Percentiles rank a stretch among this genome's conserved stretches.
phyloP scores from a whole-genome alignment of 2,888 invertebrate species.

The Anorthoa munda region DNA sequence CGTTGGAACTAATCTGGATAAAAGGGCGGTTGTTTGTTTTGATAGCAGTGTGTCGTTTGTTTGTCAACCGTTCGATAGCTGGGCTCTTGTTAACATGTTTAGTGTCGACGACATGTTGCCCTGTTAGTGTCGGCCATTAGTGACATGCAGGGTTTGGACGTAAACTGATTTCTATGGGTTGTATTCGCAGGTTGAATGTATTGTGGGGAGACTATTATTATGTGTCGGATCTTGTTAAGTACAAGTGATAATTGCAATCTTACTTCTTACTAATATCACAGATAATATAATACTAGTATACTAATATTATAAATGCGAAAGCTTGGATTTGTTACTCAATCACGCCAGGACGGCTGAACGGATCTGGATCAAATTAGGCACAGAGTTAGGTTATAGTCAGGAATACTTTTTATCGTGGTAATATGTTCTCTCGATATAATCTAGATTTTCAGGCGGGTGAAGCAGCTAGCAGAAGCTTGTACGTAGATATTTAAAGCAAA shows the following conservation, averaged over 20 bases:
- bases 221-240: not conserved
- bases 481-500: not conserved
- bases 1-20: slow-evolving; percentile 39
- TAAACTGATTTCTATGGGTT: slow-evolving; percentile 44
- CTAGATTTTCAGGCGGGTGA: too few relatives aligned
- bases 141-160: slow-evolving; percentile 46
- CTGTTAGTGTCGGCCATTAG: slow-evolving; percentile 57
- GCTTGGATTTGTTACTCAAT: too few relatives aligned
- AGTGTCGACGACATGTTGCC: slow-evolving; percentile 49
- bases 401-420: too few relatives aligned
- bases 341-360: too few relatives aligned
- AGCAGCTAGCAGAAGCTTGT: too few relatives aligned
- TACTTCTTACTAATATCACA: too few relatives aligned
- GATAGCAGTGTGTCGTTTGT: slow-evolving; percentile 25
- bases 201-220: slow-evolving; percentile 3
- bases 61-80: slow-evolving; percentile 50
- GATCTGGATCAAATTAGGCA: too few relatives aligned
- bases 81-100: slow-evolving; percentile 50
- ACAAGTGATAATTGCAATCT: not conserved
- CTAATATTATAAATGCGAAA: too few relatives aligned
- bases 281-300: too few relatives aligned
- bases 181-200: slow-evolving; percentile 25
- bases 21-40: slow-evolving; percentile 47
- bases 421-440: too few relatives aligned
- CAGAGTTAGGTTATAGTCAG: too few relatives aligned